Evolutionary conservation across 2,888 invertebrate species (phyloP).

Genomic region (Noctua comes): DNA sequence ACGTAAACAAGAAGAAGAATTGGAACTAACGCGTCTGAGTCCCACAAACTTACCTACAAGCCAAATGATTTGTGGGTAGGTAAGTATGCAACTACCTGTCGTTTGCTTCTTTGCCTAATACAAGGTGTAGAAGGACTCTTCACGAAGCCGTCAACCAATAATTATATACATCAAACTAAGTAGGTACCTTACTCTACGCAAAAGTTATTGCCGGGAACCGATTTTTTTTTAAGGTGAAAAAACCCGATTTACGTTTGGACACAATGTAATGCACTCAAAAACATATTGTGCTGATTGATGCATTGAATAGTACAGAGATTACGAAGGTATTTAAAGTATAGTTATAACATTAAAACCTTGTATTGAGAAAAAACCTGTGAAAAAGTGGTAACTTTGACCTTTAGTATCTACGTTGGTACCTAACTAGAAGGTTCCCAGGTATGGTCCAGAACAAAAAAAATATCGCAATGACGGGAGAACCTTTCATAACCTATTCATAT

Average conservation of each 20-base stretch:
- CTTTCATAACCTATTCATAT: no score
- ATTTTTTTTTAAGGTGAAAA: background rate
- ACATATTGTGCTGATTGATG: background rate
- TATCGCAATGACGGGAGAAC: no score
- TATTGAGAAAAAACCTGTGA: no score
- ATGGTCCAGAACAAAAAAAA: no score
- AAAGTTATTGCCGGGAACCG: background rate
- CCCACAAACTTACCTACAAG: background rate
- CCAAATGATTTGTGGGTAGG: background rate
- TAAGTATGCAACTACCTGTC: background rate
- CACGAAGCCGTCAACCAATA: background rate
- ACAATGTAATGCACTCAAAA: background rate
- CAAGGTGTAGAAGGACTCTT: background rate
- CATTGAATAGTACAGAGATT: background rate
- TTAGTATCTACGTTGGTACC: no score
- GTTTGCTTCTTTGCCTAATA: background rate
- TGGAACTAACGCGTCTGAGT: background rate
- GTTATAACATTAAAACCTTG: no score
- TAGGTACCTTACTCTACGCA: background rate
- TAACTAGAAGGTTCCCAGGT: no score
- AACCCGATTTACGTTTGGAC: background rate
- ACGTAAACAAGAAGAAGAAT: no score
- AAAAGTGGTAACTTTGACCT: no score
- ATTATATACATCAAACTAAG: background rate
- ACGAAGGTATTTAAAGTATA: no score